Evolutionary conservation across 2,888 invertebrate species (phyloP).

Genomic region (Apotomis turbidana): DNA sequence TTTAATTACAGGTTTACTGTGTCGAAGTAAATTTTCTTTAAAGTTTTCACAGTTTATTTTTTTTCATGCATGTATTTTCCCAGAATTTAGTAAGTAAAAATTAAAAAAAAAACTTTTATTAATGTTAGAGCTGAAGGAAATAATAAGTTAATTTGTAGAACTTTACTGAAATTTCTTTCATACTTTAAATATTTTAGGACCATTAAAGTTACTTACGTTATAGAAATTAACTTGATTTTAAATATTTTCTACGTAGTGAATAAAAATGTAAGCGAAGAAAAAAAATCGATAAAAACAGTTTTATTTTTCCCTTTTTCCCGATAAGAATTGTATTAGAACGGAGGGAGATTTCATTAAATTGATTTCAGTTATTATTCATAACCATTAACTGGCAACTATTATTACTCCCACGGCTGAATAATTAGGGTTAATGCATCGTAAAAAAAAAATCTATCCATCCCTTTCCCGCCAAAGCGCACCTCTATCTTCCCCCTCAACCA

Average conservation of each 20-base stretch:
- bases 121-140: not conserved
- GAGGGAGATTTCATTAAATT: no score
- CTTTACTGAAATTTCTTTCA: no score
- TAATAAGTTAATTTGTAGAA: not conserved
- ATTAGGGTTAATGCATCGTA: slow-evolving; percentile 2
- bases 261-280: no score
- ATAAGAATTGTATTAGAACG: no score
- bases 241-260: no score
- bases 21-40: not conserved
- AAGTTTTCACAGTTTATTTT: not conserved
- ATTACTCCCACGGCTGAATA: slow-evolving; percentile 20
- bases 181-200: no score
- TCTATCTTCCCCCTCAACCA: slow-evolving; percentile 49
- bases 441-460: slow-evolving; percentile 23
- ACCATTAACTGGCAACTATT: slow-evolving; percentile 1
- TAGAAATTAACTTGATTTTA: no score
- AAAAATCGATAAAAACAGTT: no score
- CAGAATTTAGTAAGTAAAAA: slow-evolving; percentile 12
- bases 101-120: slow-evolving; percentile 4
- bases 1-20: slow-evolving; percentile 12
- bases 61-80: not conserved
- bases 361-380: no score
- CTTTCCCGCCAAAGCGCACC: slow-evolving; percentile 16
- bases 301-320: no score
- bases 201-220: no score